phyloP scores from a whole-genome alignment of 2,797 vertebrate species.

The Syndactyla subalaris region DNA sequence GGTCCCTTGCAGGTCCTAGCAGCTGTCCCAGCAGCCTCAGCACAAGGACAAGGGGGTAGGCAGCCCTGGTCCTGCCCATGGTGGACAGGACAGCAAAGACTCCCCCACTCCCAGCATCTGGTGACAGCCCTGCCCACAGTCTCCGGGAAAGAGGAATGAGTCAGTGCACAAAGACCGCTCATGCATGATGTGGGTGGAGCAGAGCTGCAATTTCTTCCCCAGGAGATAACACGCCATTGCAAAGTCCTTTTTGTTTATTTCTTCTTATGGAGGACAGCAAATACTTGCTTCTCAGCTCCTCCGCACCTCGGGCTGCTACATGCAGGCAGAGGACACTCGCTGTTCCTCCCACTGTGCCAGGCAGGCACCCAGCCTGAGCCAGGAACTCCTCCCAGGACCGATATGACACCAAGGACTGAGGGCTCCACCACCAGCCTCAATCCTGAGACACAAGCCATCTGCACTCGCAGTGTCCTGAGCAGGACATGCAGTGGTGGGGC shows the following conservation, averaged over 20 bases:
- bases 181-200: slow-evolving; percentile 10
- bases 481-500: accelerated
- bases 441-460: neutral
- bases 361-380: neutral
- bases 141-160: neutral
- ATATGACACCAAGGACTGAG: neutral
- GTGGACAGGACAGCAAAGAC: neutral
- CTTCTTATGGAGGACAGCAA: neutral
- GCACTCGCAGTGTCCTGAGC: accelerated
- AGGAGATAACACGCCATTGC: neutral
- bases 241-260: neutral
- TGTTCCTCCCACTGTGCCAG: accelerated
- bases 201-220: slow-evolving; percentile 2
- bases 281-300: neutral
- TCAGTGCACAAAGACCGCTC: neutral
- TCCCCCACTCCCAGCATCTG: neutral
- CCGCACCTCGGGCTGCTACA: neutral
- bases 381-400: accelerated
- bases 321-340: neutral
- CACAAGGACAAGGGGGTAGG: neutral
- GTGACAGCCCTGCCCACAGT: neutral
- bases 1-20: neutral
- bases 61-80: neutral
- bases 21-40: neutral
- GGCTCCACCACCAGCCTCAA: neutral